phyloP scores from a whole-genome alignment of 92 coral and sea anemone species.

The Phymanthus crucifer region DNA sequence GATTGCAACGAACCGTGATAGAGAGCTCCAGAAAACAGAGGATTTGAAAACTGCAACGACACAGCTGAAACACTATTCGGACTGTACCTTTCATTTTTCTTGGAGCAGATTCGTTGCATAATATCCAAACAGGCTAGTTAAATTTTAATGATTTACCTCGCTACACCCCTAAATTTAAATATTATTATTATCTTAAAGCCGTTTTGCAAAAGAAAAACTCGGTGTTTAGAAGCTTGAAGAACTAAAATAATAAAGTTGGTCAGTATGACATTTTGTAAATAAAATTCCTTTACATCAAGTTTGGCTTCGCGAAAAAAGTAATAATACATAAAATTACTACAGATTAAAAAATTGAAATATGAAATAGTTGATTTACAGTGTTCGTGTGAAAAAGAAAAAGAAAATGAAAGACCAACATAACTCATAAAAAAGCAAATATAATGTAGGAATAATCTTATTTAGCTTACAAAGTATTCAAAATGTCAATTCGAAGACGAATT shows the following conservation, averaged over 20 bases:
- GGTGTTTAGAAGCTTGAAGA: background rate
- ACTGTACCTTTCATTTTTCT: constrained; percentile 11
- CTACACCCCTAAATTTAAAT: background rate
- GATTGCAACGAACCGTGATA: background rate
- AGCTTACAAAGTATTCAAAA: background rate
- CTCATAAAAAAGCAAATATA: too few relatives aligned
- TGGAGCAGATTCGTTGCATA: background rate
- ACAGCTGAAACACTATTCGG: background rate
- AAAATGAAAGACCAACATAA: background rate
- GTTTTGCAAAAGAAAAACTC: background rate
- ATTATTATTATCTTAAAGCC: constrained; percentile 7
- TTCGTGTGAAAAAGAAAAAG: background rate
- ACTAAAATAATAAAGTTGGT: background rate
- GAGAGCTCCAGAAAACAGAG: background rate
- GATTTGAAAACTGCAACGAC: constrained; percentile 4
- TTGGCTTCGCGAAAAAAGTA: background rate
- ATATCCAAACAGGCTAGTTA: background rate
- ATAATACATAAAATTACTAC: background rate
- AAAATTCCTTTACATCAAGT: constrained; percentile 11
- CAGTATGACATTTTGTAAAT: constrained; percentile 15
- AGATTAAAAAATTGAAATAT: background rate
- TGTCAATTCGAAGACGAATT: background rate
- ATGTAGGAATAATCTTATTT: too few relatives aligned
- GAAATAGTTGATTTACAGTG: background rate
- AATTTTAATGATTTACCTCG: background rate